phyloP scores from a whole-genome alignment of 2,113 vertebrate species.

The Picathartes gymnocephalus region DNA sequence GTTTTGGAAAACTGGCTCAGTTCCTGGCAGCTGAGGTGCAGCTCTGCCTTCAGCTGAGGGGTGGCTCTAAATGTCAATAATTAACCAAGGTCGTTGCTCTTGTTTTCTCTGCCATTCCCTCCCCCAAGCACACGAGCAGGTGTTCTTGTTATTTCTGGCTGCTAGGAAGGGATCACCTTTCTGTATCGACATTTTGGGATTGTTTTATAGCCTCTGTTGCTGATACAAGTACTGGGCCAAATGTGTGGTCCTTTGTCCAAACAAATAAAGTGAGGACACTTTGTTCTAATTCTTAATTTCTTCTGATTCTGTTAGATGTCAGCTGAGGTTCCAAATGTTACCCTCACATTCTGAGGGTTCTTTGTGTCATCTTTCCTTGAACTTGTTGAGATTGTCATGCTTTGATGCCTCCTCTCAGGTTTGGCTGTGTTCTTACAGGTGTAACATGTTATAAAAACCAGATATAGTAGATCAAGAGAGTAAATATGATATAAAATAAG shows the following conservation, averaged over 20 bases:
- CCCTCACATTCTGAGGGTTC: accelerated
- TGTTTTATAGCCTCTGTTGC: not conserved
- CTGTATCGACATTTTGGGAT: not conserved
- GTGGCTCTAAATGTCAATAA: not conserved
- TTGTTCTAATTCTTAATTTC: not conserved
- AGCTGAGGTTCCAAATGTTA: not conserved
- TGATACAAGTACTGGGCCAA: not conserved
- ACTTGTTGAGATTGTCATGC: not conserved
- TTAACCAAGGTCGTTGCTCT: not conserved
- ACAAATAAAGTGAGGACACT: not conserved
- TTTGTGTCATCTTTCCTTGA: not conserved
- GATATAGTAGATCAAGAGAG: not conserved
- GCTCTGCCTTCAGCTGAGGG: not conserved
- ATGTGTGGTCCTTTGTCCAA: not conserved
- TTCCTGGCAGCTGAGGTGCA: not conserved
- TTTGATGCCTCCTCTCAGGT: not conserved
- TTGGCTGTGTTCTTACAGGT: not conserved
- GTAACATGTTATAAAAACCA: accelerated
- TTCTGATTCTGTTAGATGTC: not conserved
- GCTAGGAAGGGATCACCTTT: not conserved
- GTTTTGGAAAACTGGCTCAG: not conserved
- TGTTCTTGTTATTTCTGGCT: not conserved
- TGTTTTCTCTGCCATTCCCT: not conserved
- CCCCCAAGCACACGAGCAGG: accelerated
- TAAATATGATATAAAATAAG: not conserved